Conservation (phyloP, 2,797 vertebrate genomes). For the Pseudotriccus pelzelni region DNA sequence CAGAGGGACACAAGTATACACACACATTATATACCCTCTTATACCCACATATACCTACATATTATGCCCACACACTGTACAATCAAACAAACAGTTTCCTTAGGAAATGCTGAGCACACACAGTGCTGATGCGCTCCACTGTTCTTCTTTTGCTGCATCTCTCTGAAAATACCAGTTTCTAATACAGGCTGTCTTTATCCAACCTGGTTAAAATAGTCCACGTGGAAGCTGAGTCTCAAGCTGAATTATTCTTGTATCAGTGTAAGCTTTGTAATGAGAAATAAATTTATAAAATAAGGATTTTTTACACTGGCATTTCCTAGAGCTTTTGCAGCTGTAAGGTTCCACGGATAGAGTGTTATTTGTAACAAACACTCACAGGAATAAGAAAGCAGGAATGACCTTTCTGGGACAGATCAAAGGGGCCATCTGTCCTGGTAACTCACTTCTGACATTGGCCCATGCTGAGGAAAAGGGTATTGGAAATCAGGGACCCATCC, state of each 20-base stretch:
- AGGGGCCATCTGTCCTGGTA: background rate
- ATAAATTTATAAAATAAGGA: background rate
- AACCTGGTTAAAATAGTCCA: background rate
- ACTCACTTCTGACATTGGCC: background rate
- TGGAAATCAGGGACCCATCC: background rate
- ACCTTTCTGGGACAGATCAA: constrained; percentile 11
- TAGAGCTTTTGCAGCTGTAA: background rate
- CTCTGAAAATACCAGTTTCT: background rate
- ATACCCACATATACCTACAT: too few species aligned
- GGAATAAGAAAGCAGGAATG: background rate
- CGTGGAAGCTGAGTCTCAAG: background rate
- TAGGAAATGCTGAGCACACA: background rate
- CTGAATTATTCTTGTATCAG: background rate
- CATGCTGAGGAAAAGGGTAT: background rate
- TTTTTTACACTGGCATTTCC: background rate
- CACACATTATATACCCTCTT: background rate
- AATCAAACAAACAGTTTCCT: background rate
- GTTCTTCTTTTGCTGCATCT: background rate
- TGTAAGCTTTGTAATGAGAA: background rate
- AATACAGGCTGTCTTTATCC: background rate
- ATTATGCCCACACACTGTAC: background rate
- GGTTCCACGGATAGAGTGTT: background rate
- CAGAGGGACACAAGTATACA: background rate
- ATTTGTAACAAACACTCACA: background rate
- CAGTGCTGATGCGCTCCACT: background rate